Conservation (phyloP, 2,113 vertebrate species). For the Bos javanicus region DNA sequence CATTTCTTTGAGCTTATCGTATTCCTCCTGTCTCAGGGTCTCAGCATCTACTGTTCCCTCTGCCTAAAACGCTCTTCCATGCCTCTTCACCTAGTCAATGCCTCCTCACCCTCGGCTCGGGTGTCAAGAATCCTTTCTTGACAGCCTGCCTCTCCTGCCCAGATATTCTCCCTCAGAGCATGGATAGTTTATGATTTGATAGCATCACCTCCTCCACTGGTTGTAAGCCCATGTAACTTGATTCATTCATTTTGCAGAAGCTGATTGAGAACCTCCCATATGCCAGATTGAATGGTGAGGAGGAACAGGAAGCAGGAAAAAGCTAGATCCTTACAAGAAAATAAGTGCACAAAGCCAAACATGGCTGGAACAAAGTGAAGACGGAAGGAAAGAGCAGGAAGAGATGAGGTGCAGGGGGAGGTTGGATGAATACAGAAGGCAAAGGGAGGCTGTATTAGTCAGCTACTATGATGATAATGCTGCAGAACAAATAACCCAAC, state of each 20-base stretch:
- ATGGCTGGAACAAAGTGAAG: neutral
- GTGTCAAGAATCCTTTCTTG: neutral
- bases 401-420: neutral
- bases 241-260: neutral
- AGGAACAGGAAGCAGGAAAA: neutral
- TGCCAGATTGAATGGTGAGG: neutral
- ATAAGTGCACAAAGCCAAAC: neutral
- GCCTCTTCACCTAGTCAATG: neutral
- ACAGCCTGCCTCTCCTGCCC: fast-evolving
- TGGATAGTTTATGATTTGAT: neutral
- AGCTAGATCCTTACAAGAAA: neutral
- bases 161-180: fast-evolving
- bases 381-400: neutral
- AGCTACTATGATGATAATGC: neutral
- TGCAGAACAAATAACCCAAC: neutral
- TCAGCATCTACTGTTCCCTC: neutral
- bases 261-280: neutral
- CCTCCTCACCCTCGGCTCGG: neutral
- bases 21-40: neutral
- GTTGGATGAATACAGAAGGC: neutral
- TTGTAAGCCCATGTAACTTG: neutral
- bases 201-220: neutral
- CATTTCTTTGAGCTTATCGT: neutral
- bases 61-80: neutral
- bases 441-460: neutral